A percentile compares a stretch with the other conserved stretches of the same genome.
Evolutionary conservation across 2,888 invertebrate species (phyloP).

Genomic region (Ceramica pisi): DNA sequence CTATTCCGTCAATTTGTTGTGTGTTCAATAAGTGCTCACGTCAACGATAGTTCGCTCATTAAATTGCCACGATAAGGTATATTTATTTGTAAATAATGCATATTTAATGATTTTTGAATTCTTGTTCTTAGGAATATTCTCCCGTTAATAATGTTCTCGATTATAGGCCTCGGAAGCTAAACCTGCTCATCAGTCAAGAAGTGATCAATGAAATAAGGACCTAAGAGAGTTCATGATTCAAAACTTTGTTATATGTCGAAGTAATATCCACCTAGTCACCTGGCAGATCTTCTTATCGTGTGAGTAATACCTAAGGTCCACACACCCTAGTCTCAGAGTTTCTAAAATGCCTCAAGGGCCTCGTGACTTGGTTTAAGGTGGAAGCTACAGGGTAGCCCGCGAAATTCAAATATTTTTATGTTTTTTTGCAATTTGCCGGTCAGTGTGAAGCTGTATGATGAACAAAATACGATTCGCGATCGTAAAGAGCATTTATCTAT

Average conservation of each 20-base stretch:
- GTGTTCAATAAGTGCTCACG: no score
- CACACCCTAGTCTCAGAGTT: no score
- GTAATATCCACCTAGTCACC: neutral
- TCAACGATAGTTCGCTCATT: neutral
- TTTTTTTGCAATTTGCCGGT: no score
- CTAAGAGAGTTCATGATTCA: neutral
- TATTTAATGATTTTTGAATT: neutral
- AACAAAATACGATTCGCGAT: no score
- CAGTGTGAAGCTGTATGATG: no score
- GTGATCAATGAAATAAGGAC: neutral
- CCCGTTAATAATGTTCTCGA: neutral
- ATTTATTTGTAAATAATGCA: slow-evolving; percentile 11
- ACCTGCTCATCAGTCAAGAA: neutral
- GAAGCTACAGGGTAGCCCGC: no score
- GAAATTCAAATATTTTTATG: no score
- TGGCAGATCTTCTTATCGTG: no score
- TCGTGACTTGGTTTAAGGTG: no score
- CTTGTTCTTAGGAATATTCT: neutral
- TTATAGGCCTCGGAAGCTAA: neutral
- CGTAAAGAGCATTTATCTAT: no score
- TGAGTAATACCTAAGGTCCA: no score
- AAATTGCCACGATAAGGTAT: slow-evolving; percentile 6
- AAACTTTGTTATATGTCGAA: neutral
- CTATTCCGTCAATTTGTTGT: neutral
- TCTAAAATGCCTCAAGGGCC: no score